Conservation (phyloP, 2,888 invertebrate species). For the Hypselothyrea guttata region DNA sequence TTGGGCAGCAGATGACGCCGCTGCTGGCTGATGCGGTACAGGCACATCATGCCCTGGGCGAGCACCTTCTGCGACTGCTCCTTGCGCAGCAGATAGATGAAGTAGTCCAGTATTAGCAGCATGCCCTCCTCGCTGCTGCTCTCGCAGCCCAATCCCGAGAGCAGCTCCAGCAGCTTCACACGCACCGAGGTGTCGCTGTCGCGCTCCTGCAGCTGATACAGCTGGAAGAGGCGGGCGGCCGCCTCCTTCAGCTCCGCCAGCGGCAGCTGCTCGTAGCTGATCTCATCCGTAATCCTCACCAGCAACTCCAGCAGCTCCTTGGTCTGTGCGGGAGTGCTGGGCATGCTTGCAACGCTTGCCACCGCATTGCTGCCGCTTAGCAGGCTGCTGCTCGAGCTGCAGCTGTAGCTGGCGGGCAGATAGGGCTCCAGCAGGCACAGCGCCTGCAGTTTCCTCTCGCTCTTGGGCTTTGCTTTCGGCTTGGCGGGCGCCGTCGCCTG, state of each 20-base stretch:
- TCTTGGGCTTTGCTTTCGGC: constrained; percentile 46
- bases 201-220: constrained; percentile 77
- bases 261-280: constrained; percentile 66
- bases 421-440: constrained; percentile 61
- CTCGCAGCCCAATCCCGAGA: constrained; percentile 77
- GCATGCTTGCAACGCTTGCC: not conserved
- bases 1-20: constrained; percentile 68
- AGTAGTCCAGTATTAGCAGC: constrained; percentile 79
- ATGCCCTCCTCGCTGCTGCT: constrained; percentile 72
- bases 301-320: constrained; percentile 77
- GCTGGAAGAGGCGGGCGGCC: constrained; percentile 71
- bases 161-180: constrained; percentile 76
- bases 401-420: constrained; percentile 11
- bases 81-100: constrained; percentile 77
- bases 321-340: constrained; percentile 20
- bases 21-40: constrained; percentile 79
- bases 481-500: constrained; percentile 48
- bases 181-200: constrained; percentile 77
- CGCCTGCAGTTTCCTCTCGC: constrained; percentile 61
- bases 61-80: constrained; percentile 82
- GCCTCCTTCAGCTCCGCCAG: constrained; percentile 74
- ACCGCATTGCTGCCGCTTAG: not conserved
- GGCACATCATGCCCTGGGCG: constrained; percentile 80
- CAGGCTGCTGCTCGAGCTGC: not conserved
- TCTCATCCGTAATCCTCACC: constrained; percentile 80